Evolutionary conservation across 2,888 invertebrate species (phyloP), one percentile per base, ranked within the genome.

Genomic region (Stomorhina lunata): DNA sequence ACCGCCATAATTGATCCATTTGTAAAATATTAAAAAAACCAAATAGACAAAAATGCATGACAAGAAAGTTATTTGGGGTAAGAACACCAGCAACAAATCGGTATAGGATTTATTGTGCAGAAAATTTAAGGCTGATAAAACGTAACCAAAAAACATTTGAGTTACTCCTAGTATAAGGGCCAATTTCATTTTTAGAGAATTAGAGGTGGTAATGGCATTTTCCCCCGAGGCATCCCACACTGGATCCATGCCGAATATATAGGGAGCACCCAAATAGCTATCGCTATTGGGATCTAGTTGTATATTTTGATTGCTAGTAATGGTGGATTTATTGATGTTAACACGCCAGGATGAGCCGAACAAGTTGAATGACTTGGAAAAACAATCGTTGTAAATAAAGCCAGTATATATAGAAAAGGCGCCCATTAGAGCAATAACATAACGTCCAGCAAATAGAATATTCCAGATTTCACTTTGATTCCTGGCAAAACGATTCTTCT

Each of bases 351-450:
- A 93, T 0, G 97, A 96, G 0, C 97, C 97, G 91, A 99, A 99
- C 10, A 99, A 92, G 90, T 98, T 99, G 45, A 98, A 87, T 0
- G 97, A 95, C 90, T 97, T 98, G 10, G 98, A 97, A 92, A 99
- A 98, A 17, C 96, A 92, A 90, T 99, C 99, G 91, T 99, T 99
- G 93, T 99, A 99, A 83, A 99, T 96, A 6, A 99, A 88, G 0
- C 99, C 99, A 2, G 99, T 98, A 92, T 99, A 99, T 91, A 99
- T 95, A 0, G 99, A 98, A 92, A 99, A 99, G 9, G 96, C 80
- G 0, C 99, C 99, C 99, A 99, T 99, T 63, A 99, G 92, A 2
- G 99, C 92, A 40, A 99, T 96, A 82, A 99, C 97, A 92, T 99
- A 99, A 65, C 99, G 96, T 1, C 99, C 99, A 83, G 96, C 96